These are phyloP conservation scores for Neofelis nebulosa DNA, from an alignment of 2,113 vertebrate genomes.

Conservation along the genomic window DNA sequence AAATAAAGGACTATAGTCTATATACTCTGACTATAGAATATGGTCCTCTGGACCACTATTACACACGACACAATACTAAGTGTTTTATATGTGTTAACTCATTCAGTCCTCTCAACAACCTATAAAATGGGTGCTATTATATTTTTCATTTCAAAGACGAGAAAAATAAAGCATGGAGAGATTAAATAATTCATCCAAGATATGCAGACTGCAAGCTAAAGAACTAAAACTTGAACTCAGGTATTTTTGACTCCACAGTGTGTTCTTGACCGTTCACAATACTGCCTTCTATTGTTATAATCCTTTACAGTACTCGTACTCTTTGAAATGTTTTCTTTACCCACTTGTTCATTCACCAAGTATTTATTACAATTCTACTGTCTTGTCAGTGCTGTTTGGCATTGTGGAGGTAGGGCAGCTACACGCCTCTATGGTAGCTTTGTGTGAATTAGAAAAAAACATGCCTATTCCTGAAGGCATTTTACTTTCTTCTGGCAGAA, in stretches of 20 bases:
- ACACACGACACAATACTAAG: background rate
- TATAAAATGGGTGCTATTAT: background rate
- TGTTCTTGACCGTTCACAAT: background rate
- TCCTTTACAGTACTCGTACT: background rate
- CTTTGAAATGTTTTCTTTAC: constrained; percentile 29
- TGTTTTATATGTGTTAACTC: background rate
- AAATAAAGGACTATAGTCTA: no score
- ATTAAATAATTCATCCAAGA: background rate
- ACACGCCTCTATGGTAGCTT: background rate
- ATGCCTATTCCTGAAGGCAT: background rate
- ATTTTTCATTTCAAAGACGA: background rate
- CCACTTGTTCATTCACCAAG: constrained; percentile 13
- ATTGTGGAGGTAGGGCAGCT: background rate
- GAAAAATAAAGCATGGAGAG: background rate
- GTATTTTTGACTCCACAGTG: background rate
- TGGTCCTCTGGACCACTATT: background rate
- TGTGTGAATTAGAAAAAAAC: background rate
- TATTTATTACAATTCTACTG: constrained; percentile 30
- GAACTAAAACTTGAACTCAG: background rate
- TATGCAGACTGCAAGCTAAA: background rate
- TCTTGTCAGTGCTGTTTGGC: background rate
- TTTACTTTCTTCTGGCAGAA: background rate
- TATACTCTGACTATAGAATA: background rate
- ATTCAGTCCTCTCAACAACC: background rate
- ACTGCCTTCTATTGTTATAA: background rate